Evolutionary conservation across 2,113 vertebrate genomes (phyloP).

Genomic region (Python bivittatus): DNA sequence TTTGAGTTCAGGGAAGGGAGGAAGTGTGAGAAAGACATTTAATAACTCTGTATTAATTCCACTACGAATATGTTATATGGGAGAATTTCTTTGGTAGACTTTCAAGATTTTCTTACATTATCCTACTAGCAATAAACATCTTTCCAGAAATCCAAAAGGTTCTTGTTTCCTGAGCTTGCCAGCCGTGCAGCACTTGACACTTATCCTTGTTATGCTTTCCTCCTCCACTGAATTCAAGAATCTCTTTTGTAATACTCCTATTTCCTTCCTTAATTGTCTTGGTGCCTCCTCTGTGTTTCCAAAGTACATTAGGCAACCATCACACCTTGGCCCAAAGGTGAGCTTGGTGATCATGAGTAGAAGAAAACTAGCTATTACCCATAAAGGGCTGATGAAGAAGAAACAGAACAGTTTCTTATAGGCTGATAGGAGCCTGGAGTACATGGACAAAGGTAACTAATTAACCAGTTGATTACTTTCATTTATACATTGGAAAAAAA

Average conservation of each 20-base stretch:
- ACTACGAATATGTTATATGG: not conserved
- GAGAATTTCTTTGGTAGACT: not conserved
- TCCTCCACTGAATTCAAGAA: not conserved
- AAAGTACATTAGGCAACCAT: not conserved
- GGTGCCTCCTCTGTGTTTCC: not conserved
- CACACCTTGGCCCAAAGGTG: not conserved
- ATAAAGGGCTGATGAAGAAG: not conserved
- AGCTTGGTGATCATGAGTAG: not conserved
- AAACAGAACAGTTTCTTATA: too few species aligned
- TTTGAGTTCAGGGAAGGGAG: not conserved
- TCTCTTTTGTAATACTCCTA: not conserved
- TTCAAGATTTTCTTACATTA: not conserved
- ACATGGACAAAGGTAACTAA: too few species aligned
- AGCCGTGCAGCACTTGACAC: not conserved
- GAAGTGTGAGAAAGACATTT: not conserved
- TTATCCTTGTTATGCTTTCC: not conserved
- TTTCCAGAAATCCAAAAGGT: not conserved
- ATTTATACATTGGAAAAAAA: too few species aligned
- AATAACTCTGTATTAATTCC: not conserved
- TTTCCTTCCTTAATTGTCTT: not conserved
- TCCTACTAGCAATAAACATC: not conserved
- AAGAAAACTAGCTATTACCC: not conserved
- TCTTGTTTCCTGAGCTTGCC: not conserved
- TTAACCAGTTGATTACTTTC: too few species aligned
- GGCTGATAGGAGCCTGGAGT: too few species aligned